Conservation (phyloP, 2,113 vertebrate species). For the Gambusia affinis region DNA sequence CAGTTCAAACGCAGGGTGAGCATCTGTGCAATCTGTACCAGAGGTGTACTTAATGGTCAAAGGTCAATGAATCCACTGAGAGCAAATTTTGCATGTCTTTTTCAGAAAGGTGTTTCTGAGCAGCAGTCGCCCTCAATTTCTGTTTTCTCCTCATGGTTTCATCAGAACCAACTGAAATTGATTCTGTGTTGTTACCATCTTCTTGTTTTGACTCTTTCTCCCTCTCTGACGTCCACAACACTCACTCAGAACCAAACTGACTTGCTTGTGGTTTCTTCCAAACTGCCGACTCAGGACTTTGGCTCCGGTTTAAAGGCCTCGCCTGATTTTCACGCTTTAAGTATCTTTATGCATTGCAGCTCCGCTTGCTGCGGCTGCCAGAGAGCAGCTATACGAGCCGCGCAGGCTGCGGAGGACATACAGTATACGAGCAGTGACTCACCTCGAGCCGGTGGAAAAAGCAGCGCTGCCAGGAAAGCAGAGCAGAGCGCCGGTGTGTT, state of each 20-base stretch:
- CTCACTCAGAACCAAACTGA: slow-evolving; percentile 9
- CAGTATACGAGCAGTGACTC: slow-evolving; percentile 47
- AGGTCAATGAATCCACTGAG: too few species aligned
- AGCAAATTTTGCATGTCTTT: too few species aligned
- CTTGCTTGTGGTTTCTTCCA: slow-evolving; percentile 31
- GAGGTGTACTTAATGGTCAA: too few species aligned
- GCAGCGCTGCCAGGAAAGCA: slow-evolving; percentile 53
- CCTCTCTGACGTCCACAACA: slow-evolving; percentile 31
- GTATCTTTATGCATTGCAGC: slow-evolving; percentile 29
- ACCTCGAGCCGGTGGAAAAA: slow-evolving; percentile 44
- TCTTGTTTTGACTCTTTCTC: slow-evolving; percentile 13
- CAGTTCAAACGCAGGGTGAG: slow-evolving; percentile 86
- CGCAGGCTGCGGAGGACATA: slow-evolving; percentile 22
- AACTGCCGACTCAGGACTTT: slow-evolving; percentile 47
- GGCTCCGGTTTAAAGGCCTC: slow-evolving; percentile 29
- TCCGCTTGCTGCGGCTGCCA: slow-evolving; percentile 12
- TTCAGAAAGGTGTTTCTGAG: too few species aligned
- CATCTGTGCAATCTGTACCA: too few species aligned
- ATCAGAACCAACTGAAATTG: background rate
- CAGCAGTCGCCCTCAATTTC: too few species aligned
- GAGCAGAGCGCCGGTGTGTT: slow-evolving; percentile 41
- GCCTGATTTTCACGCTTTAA: slow-evolving; percentile 33
- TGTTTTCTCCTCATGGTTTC: background rate
- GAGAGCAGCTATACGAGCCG: slow-evolving; percentile 7
- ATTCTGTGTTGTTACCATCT: background rate